Evolutionary conservation across 1,140 invertebrate species (phyloP).

Genomic region (Trigoniulus corallinus): DNA sequence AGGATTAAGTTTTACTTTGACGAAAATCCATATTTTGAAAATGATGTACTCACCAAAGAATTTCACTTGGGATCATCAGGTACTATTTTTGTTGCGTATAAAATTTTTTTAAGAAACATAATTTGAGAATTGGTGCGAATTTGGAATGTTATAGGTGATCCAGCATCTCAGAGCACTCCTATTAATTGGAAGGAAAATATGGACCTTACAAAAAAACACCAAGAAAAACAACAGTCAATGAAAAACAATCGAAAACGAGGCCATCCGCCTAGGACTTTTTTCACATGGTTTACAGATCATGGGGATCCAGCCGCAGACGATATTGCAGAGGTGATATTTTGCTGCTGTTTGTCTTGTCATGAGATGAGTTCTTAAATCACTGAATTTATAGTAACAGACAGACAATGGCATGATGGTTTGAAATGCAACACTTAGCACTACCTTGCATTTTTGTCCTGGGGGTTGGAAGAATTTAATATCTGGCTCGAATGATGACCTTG

Average conservation of each 20-base stretch:
- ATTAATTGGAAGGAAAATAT: constrained; percentile 62
- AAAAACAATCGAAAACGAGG: constrained; percentile 36
- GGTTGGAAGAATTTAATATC: no score
- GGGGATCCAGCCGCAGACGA: constrained; percentile 60
- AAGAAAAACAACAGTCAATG: constrained; percentile 24
- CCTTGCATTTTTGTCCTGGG: no score
- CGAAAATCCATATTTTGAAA: constrained; percentile 70
- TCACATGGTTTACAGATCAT: constrained; percentile 63
- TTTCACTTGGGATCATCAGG: constrained; percentile 50
- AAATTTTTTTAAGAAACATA: no score
- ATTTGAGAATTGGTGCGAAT: no score
- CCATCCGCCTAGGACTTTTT: constrained; percentile 52
- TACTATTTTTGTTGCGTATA: no score
- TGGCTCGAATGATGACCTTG: no score
- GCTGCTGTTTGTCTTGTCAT: no score
- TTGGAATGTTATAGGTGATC: constrained; percentile 31
- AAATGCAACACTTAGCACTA: no score
- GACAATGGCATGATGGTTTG: no score
- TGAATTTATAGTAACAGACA: no score
- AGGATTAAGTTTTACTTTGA: constrained; percentile 65
- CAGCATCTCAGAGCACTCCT: constrained; percentile 47
- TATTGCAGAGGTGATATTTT: constrained; percentile 62
- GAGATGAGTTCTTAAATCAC: no score
- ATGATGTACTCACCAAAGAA: constrained; percentile 60
- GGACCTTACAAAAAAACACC: constrained; percentile 42